A percentile compares a stretch with the other conserved stretches of the same genome.
Evolutionary conservation across 1,140 invertebrate species (phyloP).

Genomic region (Brachionus calyciflorus): DNA sequence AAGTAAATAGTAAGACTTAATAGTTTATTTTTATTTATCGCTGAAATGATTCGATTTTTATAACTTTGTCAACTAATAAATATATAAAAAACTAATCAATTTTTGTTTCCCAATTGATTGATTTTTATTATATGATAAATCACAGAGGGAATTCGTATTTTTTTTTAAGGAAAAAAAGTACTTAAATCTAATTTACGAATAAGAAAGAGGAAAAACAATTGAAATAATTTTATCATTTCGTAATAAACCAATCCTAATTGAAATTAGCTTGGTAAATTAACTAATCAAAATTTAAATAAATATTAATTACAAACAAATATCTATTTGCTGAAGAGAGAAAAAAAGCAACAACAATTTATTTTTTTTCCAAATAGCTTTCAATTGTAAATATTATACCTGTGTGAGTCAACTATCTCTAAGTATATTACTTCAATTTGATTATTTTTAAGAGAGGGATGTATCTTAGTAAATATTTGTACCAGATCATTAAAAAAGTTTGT

Average conservation of each 20-base stretch:
- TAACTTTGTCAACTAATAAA: constrained; percentile 19
- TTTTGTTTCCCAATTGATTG: neutral
- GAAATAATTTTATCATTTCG: constrained; percentile 1
- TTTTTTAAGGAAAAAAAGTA: too few species aligned
- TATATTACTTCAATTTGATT: neutral
- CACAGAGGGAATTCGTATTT: constrained; percentile 19
- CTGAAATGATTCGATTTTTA: too few species aligned
- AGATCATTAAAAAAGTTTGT: neutral
- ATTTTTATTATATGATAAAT: constrained; percentile 19
- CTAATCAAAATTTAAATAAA: neutral
- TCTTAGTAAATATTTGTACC: constrained; percentile 34
- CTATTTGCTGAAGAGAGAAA: neutral
- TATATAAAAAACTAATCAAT: neutral
- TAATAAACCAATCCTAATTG: too few species aligned
- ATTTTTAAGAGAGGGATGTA: neutral
- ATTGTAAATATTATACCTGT: constrained; percentile 30
- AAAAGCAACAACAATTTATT: too few species aligned
- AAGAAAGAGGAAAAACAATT: too few species aligned
- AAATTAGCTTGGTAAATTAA: neutral
- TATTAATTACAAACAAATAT: constrained; percentile 37
- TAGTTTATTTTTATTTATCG: too few species aligned
- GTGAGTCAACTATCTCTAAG: constrained; percentile 39
- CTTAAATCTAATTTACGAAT: constrained; percentile 8
- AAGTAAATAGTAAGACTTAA: too few species aligned
- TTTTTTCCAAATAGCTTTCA: neutral